These are phyloP conservation scores for Conomelus anceps DNA, from an alignment of 2,888 invertebrate genomes.

Conservation along the genomic window DNA sequence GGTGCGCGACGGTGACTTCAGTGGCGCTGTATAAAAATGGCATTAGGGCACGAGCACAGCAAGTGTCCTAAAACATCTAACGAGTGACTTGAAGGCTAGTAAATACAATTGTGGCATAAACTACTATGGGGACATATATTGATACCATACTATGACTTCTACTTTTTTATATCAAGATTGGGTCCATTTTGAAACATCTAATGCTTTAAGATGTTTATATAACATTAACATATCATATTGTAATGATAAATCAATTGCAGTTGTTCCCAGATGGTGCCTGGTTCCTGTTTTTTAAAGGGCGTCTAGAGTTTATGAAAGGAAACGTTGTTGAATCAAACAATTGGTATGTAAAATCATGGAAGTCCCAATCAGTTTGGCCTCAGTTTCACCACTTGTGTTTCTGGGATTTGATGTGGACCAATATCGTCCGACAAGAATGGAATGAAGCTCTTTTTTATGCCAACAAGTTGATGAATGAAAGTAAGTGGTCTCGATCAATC, in stretches of 20 bases:
- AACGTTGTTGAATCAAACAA: constrained; percentile 60
- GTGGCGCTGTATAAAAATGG: no score
- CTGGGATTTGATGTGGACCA: constrained; percentile 91
- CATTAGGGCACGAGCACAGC: no score
- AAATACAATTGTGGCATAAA: no score
- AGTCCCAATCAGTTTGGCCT: constrained; percentile 75
- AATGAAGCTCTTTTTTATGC: constrained; percentile 66
- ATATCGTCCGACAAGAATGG: constrained; percentile 70
- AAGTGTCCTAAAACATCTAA: no score
- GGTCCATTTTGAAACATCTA: no score
- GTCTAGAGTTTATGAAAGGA: constrained; percentile 75
- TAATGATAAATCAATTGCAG: constrained; percentile 41
- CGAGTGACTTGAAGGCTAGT: no score
- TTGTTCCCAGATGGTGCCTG: constrained; percentile 77
- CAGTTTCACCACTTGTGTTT: constrained; percentile 90
- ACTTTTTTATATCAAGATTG: no score
- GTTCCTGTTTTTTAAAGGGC: constrained; percentile 85
- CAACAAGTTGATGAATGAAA: constrained; percentile 61
- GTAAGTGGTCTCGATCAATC: constrained; percentile 87
- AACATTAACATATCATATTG: no score
- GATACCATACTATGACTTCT: no score
- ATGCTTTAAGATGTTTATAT: no score
- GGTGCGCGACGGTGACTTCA: no score
- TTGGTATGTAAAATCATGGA: constrained; percentile 75
- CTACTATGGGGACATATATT: no score